Evolutionary conservation across 1,140 invertebrate species (phyloP), one percentile per base, ranked within the genome.

Genomic region (Adoxophyes honmai): DNA sequence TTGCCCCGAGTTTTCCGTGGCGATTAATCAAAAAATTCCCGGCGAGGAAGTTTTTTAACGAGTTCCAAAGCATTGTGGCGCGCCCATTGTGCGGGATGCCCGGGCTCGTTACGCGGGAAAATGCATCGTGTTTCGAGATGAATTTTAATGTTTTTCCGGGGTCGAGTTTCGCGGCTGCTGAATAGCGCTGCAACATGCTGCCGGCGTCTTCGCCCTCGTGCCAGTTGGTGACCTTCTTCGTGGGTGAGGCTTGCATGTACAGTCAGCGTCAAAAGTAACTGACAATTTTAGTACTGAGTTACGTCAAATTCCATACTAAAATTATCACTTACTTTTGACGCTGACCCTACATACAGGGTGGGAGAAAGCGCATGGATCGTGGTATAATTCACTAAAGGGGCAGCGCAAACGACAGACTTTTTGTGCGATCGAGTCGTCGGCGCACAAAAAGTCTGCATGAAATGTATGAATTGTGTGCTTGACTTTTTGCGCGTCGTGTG

Each of bases 151-250:
- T 48, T 48, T 28, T 48, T 33, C 16, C 44, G 57, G 55, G 39
- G 42, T 58, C 60, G 44, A 64, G 59, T 59, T 62, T 59, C 34
- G 28, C 38, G 44, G 39, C 21, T 33, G 37, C 51, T 48, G 39
- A 48, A 42, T 44, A 60, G 61, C 39, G 18, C 8, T 60, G 15
- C 39, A 73, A 68, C 28, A 74, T 78, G 66, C 39, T 72, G 42
- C 33, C 53, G 44, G 57, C 59, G 36, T 37, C 61, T 6, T 64
- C 64, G 11, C 52, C 60, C 1, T 52, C 57, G 18, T 81, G 78
- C 53, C 64, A 68, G 21, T 18, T 85, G 13, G 62, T 73, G 55
- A 73, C 78, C 0, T 75, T 85, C 57, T 81, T 79, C 48, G 77
- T 85, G 51, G 81, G 81, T 82, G 54, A 79, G 79, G 67, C 1